Percentiles rank a stretch among this genome's conserved stretches.
Conservation (phyloP, 1,140 invertebrate genomes). For the Aphaenogaster ashmeadi region DNA sequence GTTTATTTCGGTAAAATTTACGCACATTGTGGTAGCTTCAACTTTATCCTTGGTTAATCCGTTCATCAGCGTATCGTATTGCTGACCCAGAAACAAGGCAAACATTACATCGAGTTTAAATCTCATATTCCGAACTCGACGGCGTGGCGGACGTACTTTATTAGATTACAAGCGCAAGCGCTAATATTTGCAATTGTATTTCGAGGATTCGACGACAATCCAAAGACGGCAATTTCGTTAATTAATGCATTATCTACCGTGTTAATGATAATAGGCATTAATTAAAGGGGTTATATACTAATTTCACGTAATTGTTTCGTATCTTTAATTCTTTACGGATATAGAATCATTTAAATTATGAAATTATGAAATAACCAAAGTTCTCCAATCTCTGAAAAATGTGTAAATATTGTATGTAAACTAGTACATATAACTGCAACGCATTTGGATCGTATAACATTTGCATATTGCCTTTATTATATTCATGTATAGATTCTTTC, state of each 20-base stretch:
- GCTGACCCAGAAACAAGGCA: constrained; percentile 62
- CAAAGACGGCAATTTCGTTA: constrained; percentile 29
- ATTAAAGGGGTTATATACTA: not conserved
- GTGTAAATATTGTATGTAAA: not conserved
- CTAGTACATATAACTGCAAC: not conserved
- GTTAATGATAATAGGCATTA: constrained; percentile 3
- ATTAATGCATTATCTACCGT: constrained; percentile 7
- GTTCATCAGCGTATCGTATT: constrained; percentile 52
- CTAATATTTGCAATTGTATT: constrained; percentile 56
- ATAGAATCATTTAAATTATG: not conserved
- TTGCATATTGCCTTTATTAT: constrained; percentile 7
- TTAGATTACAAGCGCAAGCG: constrained; percentile 45
- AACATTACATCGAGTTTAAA: constrained; percentile 59
- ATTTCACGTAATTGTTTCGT: not conserved
- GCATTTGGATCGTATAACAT: constrained; percentile 2
- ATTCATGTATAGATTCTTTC: not conserved
- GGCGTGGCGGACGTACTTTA: constrained; percentile 46
- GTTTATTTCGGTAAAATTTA: constrained; percentile 48
- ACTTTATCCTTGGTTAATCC: constrained; percentile 46
- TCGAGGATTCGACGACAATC: constrained; percentile 31
- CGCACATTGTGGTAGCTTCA: constrained; percentile 15
- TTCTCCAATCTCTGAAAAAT: not conserved
- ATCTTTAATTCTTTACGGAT: constrained; percentile 4
- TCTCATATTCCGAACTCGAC: constrained; percentile 55
- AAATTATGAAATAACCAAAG: not conserved